Evolutionary conservation across 2,797 vertebrate species (phyloP).

Genomic region (Tokudaia tokunoshimensis): DNA sequence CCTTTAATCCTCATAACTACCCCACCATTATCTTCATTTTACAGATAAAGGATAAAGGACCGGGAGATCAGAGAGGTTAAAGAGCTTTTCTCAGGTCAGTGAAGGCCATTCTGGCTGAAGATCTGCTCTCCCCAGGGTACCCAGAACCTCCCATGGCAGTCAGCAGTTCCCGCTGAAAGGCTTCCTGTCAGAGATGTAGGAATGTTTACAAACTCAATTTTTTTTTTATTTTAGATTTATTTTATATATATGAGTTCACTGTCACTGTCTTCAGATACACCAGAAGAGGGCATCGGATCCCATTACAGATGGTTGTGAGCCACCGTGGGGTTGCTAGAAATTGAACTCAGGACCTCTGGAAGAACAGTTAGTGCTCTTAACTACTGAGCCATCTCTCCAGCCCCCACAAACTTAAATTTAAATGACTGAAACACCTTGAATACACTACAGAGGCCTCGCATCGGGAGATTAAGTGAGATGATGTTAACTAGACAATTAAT

Average conservation of each 20-base stretch:
- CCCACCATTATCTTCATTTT: conserved; percentile 4
- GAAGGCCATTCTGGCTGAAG: not conserved
- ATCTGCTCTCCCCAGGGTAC: not conserved
- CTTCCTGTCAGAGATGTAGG: not conserved
- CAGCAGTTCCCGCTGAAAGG: not conserved
- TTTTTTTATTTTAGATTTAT: not conserved
- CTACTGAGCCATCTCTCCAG: not conserved
- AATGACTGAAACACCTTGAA: not conserved
- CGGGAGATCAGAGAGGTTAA: conserved; percentile 3
- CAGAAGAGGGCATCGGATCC: not conserved
- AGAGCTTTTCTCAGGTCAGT: not conserved
- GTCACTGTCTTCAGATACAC: not conserved
- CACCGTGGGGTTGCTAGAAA: not conserved
- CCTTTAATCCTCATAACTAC: conserved; percentile 52
- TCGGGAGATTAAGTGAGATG: not conserved
- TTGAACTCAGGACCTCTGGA: not conserved
- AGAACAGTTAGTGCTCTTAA: not conserved
- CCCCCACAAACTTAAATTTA: not conserved
- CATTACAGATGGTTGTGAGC: not conserved
- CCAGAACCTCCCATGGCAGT: not conserved
- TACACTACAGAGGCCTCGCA: not conserved
- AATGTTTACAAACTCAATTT: not conserved
- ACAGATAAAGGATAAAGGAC: conserved; percentile 14
- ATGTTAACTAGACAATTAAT: not conserved
- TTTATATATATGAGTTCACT: not conserved